Evolutionary conservation across 2,113 vertebrate genomes (phyloP).

Genomic region (Oreotrochilus melanogaster): DNA sequence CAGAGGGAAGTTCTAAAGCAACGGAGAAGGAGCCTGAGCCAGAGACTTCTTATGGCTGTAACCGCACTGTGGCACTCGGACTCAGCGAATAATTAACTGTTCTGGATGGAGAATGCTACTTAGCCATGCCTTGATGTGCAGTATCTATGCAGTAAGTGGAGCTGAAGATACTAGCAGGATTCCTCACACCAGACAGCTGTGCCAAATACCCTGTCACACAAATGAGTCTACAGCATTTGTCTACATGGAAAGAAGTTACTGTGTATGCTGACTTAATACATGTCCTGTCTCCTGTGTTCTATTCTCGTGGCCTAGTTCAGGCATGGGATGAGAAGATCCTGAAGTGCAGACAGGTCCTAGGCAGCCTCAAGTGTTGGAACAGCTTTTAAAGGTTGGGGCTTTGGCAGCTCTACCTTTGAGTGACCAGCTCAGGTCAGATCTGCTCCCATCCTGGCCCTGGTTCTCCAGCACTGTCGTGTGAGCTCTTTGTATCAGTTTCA

Average conservation of each 20-base stretch:
- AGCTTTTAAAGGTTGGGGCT: neutral
- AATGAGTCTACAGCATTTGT: neutral
- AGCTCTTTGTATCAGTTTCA: neutral
- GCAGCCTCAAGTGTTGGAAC: neutral
- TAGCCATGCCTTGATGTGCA: conserved; percentile 56
- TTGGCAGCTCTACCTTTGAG: conserved; percentile 4
- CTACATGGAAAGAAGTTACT: conserved; percentile 37
- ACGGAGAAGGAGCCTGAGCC: conserved; percentile 23
- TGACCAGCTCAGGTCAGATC: neutral
- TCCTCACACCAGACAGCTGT: conserved; percentile 38
- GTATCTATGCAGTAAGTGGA: conserved; percentile 50
- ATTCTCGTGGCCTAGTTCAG: conserved; percentile 28
- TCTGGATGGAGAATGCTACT: conserved; percentile 48
- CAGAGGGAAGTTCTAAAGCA: neutral
- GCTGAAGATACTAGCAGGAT: neutral
- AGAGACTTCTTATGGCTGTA: neutral
- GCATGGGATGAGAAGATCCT: neutral
- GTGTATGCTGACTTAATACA: conserved; percentile 5
- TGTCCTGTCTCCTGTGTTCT: conserved; percentile 11
- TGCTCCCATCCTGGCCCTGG: neutral
- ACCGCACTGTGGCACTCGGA: neutral
- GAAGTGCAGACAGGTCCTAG: neutral
- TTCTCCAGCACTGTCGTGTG: neutral
- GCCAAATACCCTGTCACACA: conserved; percentile 57
- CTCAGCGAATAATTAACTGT: neutral